Evolutionary conservation across 2,113 vertebrate species (phyloP).

Genomic region (Pluvialis apricaria): DNA sequence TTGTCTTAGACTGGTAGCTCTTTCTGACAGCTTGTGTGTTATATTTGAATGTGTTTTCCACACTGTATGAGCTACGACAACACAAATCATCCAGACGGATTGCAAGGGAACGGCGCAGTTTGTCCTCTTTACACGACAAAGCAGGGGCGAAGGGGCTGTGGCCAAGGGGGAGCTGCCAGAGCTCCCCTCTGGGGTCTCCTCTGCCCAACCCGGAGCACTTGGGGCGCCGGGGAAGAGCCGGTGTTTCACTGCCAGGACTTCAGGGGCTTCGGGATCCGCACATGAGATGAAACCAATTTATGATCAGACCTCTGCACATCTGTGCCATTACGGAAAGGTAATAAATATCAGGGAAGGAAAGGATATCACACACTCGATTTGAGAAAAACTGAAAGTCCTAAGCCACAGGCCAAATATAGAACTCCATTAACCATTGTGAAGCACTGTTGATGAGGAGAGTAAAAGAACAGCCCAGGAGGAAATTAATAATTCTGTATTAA

Average conservation of each 20-base stretch:
- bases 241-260: not conserved
- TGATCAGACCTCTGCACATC: conserved; percentile 61
- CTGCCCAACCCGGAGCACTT: not conserved
- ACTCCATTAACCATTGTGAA: conserved; percentile 62
- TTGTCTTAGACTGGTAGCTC: conserved; percentile 22
- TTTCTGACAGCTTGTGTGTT: conserved; percentile 20
- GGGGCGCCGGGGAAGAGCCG: not conserved
- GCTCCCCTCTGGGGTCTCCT: not conserved
- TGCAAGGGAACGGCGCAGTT: not conserved
- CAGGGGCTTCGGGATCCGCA: not conserved
- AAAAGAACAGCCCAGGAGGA: conserved; percentile 62
- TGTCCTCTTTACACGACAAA: not conserved
- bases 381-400: conserved; percentile 42
- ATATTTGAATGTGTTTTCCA: conserved; percentile 33
- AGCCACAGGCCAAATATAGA: conserved; percentile 67
- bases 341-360: conserved; percentile 58
- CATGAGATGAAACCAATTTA: conserved; percentile 52
- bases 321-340: conserved; percentile 59
- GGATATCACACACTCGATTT: conserved; percentile 34
- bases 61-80: not conserved
- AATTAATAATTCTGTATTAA: conserved; percentile 71
- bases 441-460: conserved; percentile 42
- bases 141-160: not conserved
- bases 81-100: conserved; percentile 37
- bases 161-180: not conserved